phyloP scores from a whole-genome alignment of 2,113 vertebrate genomes.

The Misgurnus anguillicaudatus region DNA sequence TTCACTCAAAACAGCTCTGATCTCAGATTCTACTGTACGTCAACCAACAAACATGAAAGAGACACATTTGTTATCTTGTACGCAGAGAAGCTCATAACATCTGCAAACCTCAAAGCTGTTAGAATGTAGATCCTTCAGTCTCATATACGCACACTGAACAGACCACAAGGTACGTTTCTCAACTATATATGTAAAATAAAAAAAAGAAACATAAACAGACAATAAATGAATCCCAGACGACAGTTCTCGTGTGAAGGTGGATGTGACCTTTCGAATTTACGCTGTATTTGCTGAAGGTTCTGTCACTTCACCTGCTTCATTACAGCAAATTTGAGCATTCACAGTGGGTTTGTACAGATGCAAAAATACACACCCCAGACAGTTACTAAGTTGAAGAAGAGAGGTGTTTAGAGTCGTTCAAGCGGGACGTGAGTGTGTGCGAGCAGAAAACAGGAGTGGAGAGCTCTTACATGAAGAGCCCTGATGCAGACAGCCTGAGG shows the following conservation, averaged over 20 bases:
- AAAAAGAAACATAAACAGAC: not conserved
- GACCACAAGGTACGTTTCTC: not conserved
- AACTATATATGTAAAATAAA: not conserved
- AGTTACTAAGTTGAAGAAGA: not conserved
- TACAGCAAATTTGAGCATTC: not conserved
- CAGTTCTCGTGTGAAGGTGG: not conserved
- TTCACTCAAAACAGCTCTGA: too few species aligned
- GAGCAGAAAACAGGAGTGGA: conserved; percentile 23
- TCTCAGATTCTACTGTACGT: too few species aligned
- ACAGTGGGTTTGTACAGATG: not conserved
- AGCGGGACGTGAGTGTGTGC: not conserved
- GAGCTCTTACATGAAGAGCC: conserved; percentile 29
- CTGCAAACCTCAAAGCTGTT: not conserved
- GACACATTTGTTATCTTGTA: too few species aligned
- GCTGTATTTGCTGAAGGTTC: not conserved
- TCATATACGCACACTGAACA: not conserved
- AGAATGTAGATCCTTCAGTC: not conserved
- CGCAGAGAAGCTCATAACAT: not conserved
- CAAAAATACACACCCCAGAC: conserved; percentile 10
- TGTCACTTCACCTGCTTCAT: conserved; percentile 13
- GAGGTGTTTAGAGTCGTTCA: not conserved
- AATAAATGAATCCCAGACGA: not conserved
- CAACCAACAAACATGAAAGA: not conserved
- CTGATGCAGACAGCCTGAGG: conserved; percentile 16
- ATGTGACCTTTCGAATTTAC: not conserved